Conservation (phyloP, 2,888 invertebrate species). For the Drosophila pegasa region DNA sequence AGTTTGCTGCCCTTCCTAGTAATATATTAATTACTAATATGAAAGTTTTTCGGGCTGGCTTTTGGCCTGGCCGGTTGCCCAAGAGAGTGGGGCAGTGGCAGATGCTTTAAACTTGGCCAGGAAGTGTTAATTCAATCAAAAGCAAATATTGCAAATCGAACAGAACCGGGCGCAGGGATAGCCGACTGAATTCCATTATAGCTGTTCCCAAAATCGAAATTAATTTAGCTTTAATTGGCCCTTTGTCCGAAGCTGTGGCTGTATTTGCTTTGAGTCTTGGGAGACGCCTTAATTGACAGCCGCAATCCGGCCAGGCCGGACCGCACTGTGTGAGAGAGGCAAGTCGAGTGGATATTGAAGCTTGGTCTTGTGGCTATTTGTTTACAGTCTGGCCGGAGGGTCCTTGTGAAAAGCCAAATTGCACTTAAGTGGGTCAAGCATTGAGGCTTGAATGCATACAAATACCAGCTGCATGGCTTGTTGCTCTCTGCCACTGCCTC, state of each 20-base stretch:
- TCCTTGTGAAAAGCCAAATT: conserved; percentile 35
- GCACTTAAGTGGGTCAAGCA: conserved; percentile 65
- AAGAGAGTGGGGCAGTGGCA: conserved; percentile 19
- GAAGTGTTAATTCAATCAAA: conserved; percentile 76
- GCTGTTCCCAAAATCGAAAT: conserved; percentile 55
- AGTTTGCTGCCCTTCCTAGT: conserved; percentile 19
- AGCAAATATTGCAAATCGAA: conserved; percentile 32
- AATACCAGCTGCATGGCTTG: conserved; percentile 32
- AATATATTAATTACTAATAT: conserved; percentile 70
- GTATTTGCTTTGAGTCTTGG: conserved; percentile 50
- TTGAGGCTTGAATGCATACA: conserved; percentile 61
- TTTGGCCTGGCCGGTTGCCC: conserved; percentile 14
- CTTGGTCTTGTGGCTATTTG: conserved; percentile 33
- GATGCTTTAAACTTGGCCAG: conserved; percentile 64
- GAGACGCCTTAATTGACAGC: conserved; percentile 35
- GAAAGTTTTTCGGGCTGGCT: conserved; percentile 52
- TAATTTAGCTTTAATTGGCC: conserved; percentile 72
- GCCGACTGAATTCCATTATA: conserved; percentile 27
- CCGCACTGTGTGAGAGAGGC: conserved; percentile 21
- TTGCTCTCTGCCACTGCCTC: conserved; percentile 2
- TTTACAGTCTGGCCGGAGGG: conserved; percentile 38
- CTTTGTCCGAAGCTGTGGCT: conserved; percentile 18
- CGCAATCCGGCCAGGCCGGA: conserved; percentile 44
- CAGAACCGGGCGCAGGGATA: background rate
- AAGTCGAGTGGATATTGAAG: conserved; percentile 28